Base-by-base conservation (phyloP, 1,140 invertebrate species). In the Caenorhabditis latens region DNA sequence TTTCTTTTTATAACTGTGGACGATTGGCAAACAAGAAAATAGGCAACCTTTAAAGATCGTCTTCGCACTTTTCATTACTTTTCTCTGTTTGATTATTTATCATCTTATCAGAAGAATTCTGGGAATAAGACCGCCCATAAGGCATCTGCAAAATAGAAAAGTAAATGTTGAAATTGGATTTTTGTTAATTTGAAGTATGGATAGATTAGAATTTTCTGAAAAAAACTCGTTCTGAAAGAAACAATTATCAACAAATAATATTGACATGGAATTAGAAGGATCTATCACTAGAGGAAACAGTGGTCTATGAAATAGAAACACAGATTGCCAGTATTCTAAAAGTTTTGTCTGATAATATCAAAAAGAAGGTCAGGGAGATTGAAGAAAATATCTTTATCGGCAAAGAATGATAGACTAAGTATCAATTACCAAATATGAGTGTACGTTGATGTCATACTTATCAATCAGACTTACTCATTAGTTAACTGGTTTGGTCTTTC, bases 31-130 rank as follows among this genome's bases (percentile, higher is more conserved):
- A 55, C 53, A 83, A 48, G 32, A 32, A 16, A 48, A 21, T 24
- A 13, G 71, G 48, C 79, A 43, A 84, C 46, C 55, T 84, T 84
- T 58, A 57, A 58, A 84, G 55, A 61, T 84, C 53, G n/a, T 1
- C 14, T 24, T 32, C 32, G 32, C 71, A 46, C n/a, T 79, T n/a
- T 46, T 42, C 71, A 53, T 8, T 24, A 19, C 46, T 50, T 50
- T 24, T 46, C 7, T 24, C 14, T n/a, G n/a, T 79, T 79, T 32
- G 46, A 79, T 79, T 46, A 14, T 50, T 79, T 79, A 50, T 79
- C 43, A 11, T 21, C 71, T 50, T 79, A 79, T 79, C 71, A 79
- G 16, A 79, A 79, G 48, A 50, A 24, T 48, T 5, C 4, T n/a
- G 14, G 16, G n/a, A 71, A 32, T 32, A 16, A 46, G 40, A 43